Evolutionary conservation across 2,113 vertebrate species (phyloP).

Genomic region (Indri indri): DNA sequence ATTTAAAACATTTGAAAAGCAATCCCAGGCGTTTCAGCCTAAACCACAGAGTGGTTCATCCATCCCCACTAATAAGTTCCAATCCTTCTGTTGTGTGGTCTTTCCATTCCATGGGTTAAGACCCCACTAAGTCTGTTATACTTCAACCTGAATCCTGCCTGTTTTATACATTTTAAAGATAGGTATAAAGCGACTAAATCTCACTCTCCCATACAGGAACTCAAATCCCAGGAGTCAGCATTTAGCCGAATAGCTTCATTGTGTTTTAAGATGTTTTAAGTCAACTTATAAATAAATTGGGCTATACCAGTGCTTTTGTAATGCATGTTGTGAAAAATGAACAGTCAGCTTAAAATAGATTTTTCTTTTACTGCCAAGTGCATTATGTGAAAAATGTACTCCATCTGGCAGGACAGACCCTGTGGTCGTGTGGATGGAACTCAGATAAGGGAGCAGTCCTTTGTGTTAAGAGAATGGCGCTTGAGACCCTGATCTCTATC

Average conservation of each 20-base stretch:
- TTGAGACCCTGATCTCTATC: background rate
- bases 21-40: constrained; percentile 56
- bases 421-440: background rate
- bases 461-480: background rate
- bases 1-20: constrained; percentile 75
- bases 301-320: constrained; percentile 61
- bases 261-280: constrained; percentile 69
- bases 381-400: constrained; percentile 54
- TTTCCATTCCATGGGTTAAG: constrained; percentile 50
- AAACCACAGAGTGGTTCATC: constrained; percentile 68
- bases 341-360: constrained; percentile 74
- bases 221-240: constrained; percentile 46
- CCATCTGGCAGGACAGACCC: constrained; percentile 19
- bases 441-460: constrained; percentile 33
- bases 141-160: constrained; percentile 66
- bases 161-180: constrained; percentile 67
- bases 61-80: constrained; percentile 61
- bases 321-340: constrained; percentile 68
- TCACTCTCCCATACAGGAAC: constrained; percentile 34
- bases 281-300: constrained; percentile 71
- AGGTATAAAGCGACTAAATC: background rate
- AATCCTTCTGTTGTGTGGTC: constrained; percentile 76
- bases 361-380: constrained; percentile 70
- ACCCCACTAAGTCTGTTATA: constrained; percentile 52
- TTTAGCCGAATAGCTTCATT: constrained; percentile 64